Evolutionary conservation across 2,888 invertebrate species (phyloP).

Genomic region (Meta bourneti): DNA sequence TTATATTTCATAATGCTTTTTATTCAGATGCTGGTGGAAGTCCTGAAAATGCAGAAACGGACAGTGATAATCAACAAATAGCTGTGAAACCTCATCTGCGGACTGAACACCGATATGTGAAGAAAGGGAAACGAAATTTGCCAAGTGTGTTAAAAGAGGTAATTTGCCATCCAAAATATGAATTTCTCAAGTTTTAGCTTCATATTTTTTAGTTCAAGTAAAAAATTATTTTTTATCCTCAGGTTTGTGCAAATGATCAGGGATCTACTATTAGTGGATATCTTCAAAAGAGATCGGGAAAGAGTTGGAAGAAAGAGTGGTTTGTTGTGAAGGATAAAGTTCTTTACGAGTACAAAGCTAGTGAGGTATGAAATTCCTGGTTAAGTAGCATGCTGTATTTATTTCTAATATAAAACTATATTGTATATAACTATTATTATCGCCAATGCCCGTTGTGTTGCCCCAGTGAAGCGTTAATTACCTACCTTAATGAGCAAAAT

Average conservation of each 20-base stretch:
- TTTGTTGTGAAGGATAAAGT: constrained; percentile 84
- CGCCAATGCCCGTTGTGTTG: neutral
- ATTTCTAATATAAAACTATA: neutral
- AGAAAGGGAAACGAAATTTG: constrained; percentile 73
- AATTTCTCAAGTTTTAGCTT: neutral
- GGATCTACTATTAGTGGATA: constrained; percentile 84
- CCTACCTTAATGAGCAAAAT: too few relatives aligned
- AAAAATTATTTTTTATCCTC: constrained; percentile 22
- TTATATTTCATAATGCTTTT: neutral
- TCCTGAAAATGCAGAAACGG: constrained; percentile 73
- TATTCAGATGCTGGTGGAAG: constrained; percentile 48
- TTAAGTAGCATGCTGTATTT: neutral
- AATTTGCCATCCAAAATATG: constrained; percentile 12
- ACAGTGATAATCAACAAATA: constrained; percentile 75
- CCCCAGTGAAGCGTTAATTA: neutral
- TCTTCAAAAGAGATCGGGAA: constrained; percentile 81
- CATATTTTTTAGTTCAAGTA: neutral
- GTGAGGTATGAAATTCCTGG: constrained; percentile 80
- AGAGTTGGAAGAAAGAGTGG: constrained; percentile 83
- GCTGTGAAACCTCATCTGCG: constrained; percentile 69
- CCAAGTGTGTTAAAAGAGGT: constrained; percentile 80
- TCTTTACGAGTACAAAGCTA: constrained; percentile 83
- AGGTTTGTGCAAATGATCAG: constrained; percentile 83
- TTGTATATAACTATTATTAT: constrained; percentile 1
- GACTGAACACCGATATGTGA: constrained; percentile 47